Base-by-base conservation (phyloP, 2,113 vertebrate genomes). In the Cavia aperea region DNA sequence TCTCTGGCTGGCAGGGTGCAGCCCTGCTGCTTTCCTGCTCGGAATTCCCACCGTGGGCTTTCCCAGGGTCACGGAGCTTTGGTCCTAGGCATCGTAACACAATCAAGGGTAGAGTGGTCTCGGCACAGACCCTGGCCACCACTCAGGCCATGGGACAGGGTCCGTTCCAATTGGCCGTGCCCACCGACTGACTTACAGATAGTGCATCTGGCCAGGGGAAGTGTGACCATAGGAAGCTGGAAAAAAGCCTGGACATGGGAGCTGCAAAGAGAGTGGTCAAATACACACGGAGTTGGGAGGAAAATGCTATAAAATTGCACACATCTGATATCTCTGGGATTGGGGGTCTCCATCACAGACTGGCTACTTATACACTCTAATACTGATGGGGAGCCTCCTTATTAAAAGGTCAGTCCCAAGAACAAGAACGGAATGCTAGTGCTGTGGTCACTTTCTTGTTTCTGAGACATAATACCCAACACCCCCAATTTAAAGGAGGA, bases 81-180 rank as follows among this genome's bases (percentile, higher is more conserved):
- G n/a, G 51, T 31, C 68, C 21, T 39, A 12, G 43, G 58, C 31
- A 23, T 14, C 3, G 43, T 56, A 43, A 77, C 65, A 43, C 9
- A 24, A 58, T 19, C 1, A 12, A 3, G 12, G 19, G 14, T 0
- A 8, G 12, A 7, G 8, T 13, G 18, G 0, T 0, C 7, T 33
- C 0, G 0, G 16, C 16, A 6, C 39, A 10, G 73, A 63, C 8
- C 54, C 6, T 70, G 81, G 8, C 56, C 23, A 1, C 54, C n/a
- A 4, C 3, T 39, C 43, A 13, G 60, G 58, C 31, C 36, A 4
- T 14, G 23, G 29, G 6, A 0, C 0, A 1, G 5, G 51, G 56
- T 21, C 43, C 39, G 24, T 29, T 62, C 31, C 24, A 14, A 18
- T 23, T 26, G 66, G 24, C 5, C 72, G 13, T 68, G 5, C 66